Evolutionary conservation across 2,113 vertebrate species (phyloP).

Genomic region (Herpetotheres cachinnans): DNA sequence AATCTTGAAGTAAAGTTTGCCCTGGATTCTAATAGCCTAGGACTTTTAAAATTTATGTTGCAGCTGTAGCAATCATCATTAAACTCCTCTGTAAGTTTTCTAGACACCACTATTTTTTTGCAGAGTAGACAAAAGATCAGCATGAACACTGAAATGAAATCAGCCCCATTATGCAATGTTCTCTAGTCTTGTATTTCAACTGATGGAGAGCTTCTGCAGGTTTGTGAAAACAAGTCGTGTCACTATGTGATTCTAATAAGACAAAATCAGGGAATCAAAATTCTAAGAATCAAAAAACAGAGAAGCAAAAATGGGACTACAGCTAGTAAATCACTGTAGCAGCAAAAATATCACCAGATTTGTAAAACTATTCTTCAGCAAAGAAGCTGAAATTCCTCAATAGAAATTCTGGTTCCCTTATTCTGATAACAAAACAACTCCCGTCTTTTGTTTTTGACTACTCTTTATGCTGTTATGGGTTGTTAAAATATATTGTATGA

Average conservation of each 20-base stretch:
- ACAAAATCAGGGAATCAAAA: neutral
- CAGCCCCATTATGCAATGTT: neutral
- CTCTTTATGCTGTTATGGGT: neutral
- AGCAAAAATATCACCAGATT: neutral
- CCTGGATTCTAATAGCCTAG: neutral
- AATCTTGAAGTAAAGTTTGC: neutral
- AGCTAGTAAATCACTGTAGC: neutral
- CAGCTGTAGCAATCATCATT: constrained; percentile 6
- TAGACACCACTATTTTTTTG: neutral
- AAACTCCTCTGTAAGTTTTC: neutral
- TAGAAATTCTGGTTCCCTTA: neutral
- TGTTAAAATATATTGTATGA: neutral
- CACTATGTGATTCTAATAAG: neutral
- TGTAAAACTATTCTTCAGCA: neutral
- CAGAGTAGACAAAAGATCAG: neutral
- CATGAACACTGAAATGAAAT: neutral
- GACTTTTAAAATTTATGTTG: neutral
- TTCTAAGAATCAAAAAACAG: neutral
- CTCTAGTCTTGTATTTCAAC: neutral
- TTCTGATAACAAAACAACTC: neutral
- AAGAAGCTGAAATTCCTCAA: neutral
- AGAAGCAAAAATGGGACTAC: neutral
- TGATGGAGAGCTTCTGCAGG: neutral
- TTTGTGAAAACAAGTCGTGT: neutral
- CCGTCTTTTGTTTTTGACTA: neutral